Percentiles rank a stretch among this genome's conserved stretches.
These are phyloP conservation scores for Sycophaga agraensis DNA, from an alignment of 1,140 invertebrate species.

Conservation along the genomic window DNA sequence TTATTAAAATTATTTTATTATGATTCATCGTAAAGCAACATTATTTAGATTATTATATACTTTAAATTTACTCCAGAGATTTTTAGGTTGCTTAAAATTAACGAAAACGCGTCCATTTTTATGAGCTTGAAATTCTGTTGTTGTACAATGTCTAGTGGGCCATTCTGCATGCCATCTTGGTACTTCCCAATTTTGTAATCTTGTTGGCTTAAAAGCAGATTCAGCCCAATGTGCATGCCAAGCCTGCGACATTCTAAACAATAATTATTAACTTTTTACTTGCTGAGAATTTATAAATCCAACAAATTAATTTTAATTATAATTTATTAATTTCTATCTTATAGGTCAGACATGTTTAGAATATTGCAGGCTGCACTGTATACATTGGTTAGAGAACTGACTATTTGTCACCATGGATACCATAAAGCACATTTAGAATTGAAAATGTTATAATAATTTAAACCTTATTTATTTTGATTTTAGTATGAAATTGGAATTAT, in stretches of 20 bases:
- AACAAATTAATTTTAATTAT: slow-evolving; percentile 5
- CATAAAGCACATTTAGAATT: background rate
- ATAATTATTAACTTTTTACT: background rate
- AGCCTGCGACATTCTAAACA: slow-evolving; percentile 40
- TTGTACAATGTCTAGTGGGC: slow-evolving; percentile 39
- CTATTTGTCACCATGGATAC: slow-evolving; percentile 29
- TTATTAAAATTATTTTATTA: no score
- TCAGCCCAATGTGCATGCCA: slow-evolving; percentile 44
- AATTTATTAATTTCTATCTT: no score
- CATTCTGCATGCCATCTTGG: slow-evolving; percentile 42
- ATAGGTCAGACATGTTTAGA: no score
- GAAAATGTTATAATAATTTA: background rate
- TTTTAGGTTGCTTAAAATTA: slow-evolving; percentile 24
- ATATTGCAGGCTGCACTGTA: background rate
- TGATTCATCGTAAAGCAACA: no score
- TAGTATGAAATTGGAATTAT: slow-evolving; percentile 63
- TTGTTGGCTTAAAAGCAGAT: slow-evolving; percentile 36
- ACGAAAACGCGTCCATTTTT: slow-evolving; percentile 37
- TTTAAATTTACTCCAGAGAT: slow-evolving; percentile 36
- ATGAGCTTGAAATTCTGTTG: slow-evolving; percentile 38
- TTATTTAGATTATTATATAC: slow-evolving; percentile 25
- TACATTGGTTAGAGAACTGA: slow-evolving; percentile 4
- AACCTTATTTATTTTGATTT: slow-evolving; percentile 37
- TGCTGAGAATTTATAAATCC: background rate
- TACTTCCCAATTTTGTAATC: slow-evolving; percentile 44